Percentiles rank a stretch among this genome's conserved stretches.
Conservation (phyloP, 1,140 invertebrate species). For the Diprion similis region DNA sequence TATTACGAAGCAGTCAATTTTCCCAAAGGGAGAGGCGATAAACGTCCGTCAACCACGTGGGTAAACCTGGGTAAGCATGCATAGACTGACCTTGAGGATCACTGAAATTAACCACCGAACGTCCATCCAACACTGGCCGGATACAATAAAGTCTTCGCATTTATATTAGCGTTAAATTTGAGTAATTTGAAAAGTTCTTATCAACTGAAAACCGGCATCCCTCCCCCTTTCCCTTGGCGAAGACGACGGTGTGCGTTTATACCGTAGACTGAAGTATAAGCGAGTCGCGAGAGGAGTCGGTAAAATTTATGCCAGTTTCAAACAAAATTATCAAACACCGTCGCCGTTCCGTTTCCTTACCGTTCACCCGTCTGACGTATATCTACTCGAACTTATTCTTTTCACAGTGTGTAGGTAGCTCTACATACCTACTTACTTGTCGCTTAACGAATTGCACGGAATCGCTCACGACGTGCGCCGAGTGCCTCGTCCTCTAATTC, state of each 20-base stretch:
- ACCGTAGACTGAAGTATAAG: neutral
- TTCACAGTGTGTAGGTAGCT: neutral
- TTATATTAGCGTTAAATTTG: conserved; percentile 8
- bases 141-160: neutral
- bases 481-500: no score
- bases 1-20: no score
- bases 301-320: neutral
- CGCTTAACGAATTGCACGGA: neutral
- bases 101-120: neutral
- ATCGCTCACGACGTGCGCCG: no score
- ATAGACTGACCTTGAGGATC: neutral
- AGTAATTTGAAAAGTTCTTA: conserved; percentile 2
- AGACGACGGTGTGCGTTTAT: neutral
- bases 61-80: no score
- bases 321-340: conserved; percentile 4
- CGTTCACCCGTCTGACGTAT: no score
- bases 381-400: neutral
- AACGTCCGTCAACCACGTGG: no score
- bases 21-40: no score
- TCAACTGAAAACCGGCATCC: neutral
- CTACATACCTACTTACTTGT: neutral
- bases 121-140: neutral
- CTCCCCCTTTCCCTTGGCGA: neutral
- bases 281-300: neutral
- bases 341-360: neutral